Percentiles rank a stretch among this genome's conserved stretches.
These are phyloP conservation scores for Pocillopora damicornis DNA, from an alignment of 64 coral and sea anemone species.

Conservation along the genomic window DNA sequence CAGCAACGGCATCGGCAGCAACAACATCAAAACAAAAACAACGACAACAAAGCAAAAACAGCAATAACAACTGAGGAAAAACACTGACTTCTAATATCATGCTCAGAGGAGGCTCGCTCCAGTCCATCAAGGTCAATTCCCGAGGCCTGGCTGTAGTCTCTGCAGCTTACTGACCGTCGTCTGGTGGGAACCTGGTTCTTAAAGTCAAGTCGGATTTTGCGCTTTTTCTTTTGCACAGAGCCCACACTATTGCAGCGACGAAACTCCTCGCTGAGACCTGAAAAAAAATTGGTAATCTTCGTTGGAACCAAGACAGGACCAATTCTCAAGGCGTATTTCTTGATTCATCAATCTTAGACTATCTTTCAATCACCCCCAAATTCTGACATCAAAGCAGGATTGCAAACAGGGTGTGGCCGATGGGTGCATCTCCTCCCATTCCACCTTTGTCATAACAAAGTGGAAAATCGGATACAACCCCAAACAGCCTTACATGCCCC, in stretches of 20 bases:
- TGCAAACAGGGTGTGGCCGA: too few relatives aligned
- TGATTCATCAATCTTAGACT: too few relatives aligned
- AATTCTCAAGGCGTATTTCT: too few relatives aligned
- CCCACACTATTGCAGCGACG: slow-evolving; percentile 14
- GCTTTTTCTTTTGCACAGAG: not conserved
- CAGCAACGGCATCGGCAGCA: too few relatives aligned
- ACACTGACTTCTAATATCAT: not conserved
- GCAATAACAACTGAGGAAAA: too few relatives aligned
- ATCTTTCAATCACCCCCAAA: too few relatives aligned
- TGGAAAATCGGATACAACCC: too few relatives aligned
- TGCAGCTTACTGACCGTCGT: not conserved
- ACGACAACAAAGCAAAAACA: not conserved
- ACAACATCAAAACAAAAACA: not conserved
- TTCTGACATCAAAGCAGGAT: too few relatives aligned
- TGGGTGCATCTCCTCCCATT: too few relatives aligned
- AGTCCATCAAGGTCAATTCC: not conserved
- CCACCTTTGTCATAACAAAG: too few relatives aligned
- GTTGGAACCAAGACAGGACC: too few relatives aligned
- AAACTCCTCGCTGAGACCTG: not conserved
- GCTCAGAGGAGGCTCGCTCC: slow-evolving; percentile 13
- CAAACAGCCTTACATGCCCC: too few relatives aligned
- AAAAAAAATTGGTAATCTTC: not conserved
- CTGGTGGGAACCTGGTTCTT: not conserved
- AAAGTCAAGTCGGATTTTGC: not conserved
- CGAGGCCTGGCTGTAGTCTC: not conserved